Percentiles rank a stretch among this genome's conserved stretches.
phyloP scores from a whole-genome alignment of 1,140 invertebrate genomes.

The Colletes gigas region DNA sequence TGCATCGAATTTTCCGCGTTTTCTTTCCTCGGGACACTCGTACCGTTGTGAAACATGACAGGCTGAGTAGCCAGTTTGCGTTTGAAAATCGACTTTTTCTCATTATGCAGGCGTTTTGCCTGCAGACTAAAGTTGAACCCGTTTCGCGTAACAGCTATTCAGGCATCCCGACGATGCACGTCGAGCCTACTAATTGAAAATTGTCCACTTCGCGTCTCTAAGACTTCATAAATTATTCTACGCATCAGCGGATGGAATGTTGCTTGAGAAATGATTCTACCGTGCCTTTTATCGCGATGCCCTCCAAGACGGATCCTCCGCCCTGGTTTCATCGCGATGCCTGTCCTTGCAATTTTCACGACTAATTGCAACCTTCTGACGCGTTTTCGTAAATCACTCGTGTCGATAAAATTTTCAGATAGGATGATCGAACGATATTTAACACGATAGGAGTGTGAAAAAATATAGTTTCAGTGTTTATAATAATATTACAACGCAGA shows the following conservation, averaged over 20 bases:
- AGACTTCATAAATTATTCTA: constrained; percentile 25
- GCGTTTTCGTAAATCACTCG: too few relatives aligned
- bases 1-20: constrained; percentile 3
- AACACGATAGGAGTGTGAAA: too few relatives aligned
- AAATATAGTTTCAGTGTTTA: too few relatives aligned
- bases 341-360: too few relatives aligned
- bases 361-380: too few relatives aligned
- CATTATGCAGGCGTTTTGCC: background rate
- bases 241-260: constrained; percentile 4
- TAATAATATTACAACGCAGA: too few relatives aligned
- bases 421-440: too few relatives aligned
- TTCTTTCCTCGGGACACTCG: background rate
- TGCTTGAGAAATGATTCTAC: background rate
- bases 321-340: too few relatives aligned
- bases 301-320: too few relatives aligned
- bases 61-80: constrained; percentile 35
- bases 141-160: background rate
- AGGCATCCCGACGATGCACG: constrained; percentile 14
- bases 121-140: constrained; percentile 14
- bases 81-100: background rate
- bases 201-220: constrained; percentile 8
- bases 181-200: constrained; percentile 18
- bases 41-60: constrained; percentile 5
- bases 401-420: too few relatives aligned
- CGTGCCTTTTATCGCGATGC: background rate